Evolutionary conservation across 1,140 invertebrate genomes (phyloP).

Genomic region (Euura lappo): DNA sequence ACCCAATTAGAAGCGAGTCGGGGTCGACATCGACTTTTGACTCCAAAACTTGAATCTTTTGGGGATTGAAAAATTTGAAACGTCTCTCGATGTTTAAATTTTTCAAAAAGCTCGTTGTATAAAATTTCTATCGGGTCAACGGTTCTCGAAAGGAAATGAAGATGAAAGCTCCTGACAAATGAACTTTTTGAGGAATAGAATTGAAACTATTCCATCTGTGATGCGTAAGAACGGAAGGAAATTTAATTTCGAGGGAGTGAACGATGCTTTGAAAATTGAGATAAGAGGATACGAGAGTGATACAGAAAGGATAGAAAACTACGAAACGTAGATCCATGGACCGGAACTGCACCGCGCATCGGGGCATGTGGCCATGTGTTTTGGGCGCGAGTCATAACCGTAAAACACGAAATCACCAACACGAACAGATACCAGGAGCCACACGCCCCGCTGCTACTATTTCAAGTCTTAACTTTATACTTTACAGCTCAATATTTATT

Average conservation of each 20-base stretch:
- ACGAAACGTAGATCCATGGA: slow-evolving; percentile 27
- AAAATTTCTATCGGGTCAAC: no score
- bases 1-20: no score
- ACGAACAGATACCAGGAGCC: slow-evolving; percentile 16
- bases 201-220: background rate
- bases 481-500: slow-evolving; percentile 7
- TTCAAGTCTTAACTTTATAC: slow-evolving; percentile 7
- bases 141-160: no score
- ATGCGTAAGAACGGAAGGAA: background rate
- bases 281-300: background rate
- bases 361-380: slow-evolving; percentile 42
- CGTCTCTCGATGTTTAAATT: no score
- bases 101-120: no score
- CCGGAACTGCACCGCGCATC: slow-evolving; percentile 34
- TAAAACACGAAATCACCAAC: slow-evolving; percentile 39
- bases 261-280: background rate
- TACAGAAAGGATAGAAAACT: background rate
- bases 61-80: no score
- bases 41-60: no score
- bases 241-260: background rate
- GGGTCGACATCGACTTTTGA: no score
- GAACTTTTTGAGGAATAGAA: background rate
- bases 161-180: no score
- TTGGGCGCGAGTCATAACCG: slow-evolving; percentile 37
- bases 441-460: background rate